Conservation (phyloP, 1,140 invertebrate genomes). For the Zaprionus camerounensis region DNA sequence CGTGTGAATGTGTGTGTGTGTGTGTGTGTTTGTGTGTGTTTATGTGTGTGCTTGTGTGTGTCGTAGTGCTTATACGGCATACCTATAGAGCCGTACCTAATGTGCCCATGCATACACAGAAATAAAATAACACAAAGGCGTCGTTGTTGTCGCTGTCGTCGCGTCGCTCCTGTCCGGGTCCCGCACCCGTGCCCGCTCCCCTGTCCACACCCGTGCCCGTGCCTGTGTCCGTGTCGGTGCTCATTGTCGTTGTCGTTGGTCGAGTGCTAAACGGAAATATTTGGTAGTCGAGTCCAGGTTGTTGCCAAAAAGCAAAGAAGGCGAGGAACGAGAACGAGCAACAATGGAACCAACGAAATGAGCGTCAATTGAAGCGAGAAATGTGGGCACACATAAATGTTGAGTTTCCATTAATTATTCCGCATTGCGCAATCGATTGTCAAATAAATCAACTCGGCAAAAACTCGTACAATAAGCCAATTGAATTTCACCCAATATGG, state of each 20-base stretch:
- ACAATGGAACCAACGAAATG: slow-evolving; percentile 44
- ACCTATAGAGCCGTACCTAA: slow-evolving; percentile 73
- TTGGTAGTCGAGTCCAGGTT: slow-evolving; percentile 57
- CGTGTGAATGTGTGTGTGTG: slow-evolving; percentile 15
- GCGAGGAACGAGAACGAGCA: slow-evolving; percentile 11
- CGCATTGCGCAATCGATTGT: slow-evolving; percentile 73
- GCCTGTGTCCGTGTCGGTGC: slow-evolving; percentile 26
- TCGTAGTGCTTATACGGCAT: slow-evolving; percentile 48
- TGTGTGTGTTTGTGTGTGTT: slow-evolving; percentile 22
- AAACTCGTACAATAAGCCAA: slow-evolving; percentile 27
- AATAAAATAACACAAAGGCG: slow-evolving; percentile 75
- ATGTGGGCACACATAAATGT: slow-evolving; percentile 50
- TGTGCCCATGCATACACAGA: slow-evolving; percentile 59
- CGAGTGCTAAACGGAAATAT: slow-evolving; percentile 75
- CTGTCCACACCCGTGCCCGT: slow-evolving; percentile 26
- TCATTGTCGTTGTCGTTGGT: slow-evolving; percentile 37
- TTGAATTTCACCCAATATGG: slow-evolving; percentile 41
- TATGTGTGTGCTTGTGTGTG: slow-evolving; percentile 27
- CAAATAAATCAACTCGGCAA: slow-evolving; percentile 41
- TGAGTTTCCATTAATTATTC: slow-evolving; percentile 63
- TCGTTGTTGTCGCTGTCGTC: slow-evolving; percentile 35
- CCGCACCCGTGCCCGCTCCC: slow-evolving; percentile 24
- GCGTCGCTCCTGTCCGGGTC: slow-evolving; percentile 30
- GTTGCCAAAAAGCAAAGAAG: slow-evolving; percentile 23
- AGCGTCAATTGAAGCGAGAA: slow-evolving; percentile 64